Evolutionary conservation across 2,113 vertebrate species (phyloP), one percentile per base, ranked within the genome.

Genomic region (Zeus faber): DNA sequence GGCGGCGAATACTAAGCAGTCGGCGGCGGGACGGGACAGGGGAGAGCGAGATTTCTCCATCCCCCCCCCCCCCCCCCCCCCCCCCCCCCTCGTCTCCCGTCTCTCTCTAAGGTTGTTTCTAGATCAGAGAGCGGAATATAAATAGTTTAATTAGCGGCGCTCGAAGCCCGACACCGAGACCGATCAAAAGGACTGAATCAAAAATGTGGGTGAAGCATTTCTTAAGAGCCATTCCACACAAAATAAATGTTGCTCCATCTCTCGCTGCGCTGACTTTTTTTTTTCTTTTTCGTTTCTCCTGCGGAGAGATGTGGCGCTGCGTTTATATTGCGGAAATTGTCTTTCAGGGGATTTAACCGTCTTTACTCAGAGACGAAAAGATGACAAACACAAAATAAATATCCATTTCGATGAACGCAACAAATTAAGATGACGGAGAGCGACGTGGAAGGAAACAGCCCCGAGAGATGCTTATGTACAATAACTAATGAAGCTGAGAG

Each of bases 1-100:
- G 43, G 13, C 35, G 49, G 11, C 37, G 68, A 67, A 73, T 63
- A 55, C 48, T 71, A 65, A 74, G 16, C 31, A 52, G 7, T 5
- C 21, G 49, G 59, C 29, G 58, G 48, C 55, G 29, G 22, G n/a
- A n/a, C n/a, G n/a, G n/a, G n/a, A n/a, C n/a, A n/a, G n/a, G n/a
- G n/a, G 9, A 41, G 20, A 43, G 17, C 16, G 27, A 51, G 23
- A 8, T 40, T 44, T 25, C 4, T 25, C 43, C 40, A 9, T 44
- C 54, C 37, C 21, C 25, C 33, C 31, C 24, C 21, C 17, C 27
- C 24, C 17, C 39, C 27, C 24, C 17, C 39, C 49, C 45, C 49
- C 13, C 46, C 21, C 31, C 8, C 16, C 31, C 22, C 49, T 49
- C 48, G 13, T 31, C 20, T n/a, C 11, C 14, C 4, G 5, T 41